phyloP scores from a whole-genome alignment of 2,113 vertebrate genomes.

The Podarcis raffonei region DNA sequence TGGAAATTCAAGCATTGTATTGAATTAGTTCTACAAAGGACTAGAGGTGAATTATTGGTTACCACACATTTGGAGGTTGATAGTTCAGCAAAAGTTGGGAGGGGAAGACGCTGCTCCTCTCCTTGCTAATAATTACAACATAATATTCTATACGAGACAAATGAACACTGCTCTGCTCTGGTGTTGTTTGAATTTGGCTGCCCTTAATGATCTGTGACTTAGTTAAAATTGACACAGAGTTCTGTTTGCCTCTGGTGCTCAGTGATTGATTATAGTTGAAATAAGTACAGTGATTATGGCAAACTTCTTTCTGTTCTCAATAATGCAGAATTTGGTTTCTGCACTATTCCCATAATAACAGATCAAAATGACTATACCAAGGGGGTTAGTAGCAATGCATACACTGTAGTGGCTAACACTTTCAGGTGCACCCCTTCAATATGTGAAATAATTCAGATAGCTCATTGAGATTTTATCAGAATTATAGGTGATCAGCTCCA shows the following conservation, averaged over 20 bases:
- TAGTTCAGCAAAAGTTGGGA: not conserved
- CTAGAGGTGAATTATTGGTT: not conserved
- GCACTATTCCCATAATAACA: no score
- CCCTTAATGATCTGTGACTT: conserved; percentile 40
- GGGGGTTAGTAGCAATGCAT: no score
- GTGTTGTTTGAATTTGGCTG: not conserved
- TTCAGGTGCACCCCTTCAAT: no score
- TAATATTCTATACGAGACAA: conserved; percentile 25
- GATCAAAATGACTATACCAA: no score
- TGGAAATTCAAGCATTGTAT: conserved; percentile 11
- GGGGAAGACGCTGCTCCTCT: not conserved
- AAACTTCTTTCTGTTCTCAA: conserved; percentile 3
- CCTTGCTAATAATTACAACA: not conserved
- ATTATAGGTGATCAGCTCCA: no score
- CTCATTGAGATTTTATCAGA: no score
- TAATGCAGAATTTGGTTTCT: not conserved
- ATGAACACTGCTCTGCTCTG: not conserved
- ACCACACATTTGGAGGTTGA: not conserved
- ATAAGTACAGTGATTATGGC: conserved; percentile 11
- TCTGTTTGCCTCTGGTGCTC: conserved; percentile 21
- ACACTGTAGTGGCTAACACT: no score
- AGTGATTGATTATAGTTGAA: conserved; percentile 2
- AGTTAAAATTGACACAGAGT: not conserved
- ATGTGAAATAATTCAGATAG: no score
- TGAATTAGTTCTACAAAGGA: not conserved